These are phyloP conservation scores for Bombus vancouverensis DNA, from an alignment of 1,140 invertebrate species.

Conservation along the genomic window DNA sequence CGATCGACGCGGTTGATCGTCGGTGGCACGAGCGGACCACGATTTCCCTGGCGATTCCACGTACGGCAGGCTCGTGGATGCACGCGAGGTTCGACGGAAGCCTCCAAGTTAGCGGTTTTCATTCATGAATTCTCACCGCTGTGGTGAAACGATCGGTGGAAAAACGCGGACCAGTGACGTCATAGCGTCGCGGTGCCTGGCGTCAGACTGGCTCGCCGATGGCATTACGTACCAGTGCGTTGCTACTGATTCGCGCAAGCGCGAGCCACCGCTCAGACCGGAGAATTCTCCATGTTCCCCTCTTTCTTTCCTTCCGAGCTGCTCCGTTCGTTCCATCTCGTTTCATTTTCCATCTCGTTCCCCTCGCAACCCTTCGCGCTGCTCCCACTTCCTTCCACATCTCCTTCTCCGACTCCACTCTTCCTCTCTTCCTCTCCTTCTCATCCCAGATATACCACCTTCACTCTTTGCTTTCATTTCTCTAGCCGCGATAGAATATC, in stretches of 20 bases:
- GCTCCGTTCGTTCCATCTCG: conserved; percentile 3
- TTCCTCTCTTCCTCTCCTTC: neutral
- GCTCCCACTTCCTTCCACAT: neutral
- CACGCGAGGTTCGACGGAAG: conserved; percentile 31
- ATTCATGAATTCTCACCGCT: conserved; percentile 75
- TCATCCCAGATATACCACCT: neutral
- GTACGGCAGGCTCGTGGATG: neutral
- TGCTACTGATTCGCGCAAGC: conserved; percentile 60
- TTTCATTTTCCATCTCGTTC: neutral
- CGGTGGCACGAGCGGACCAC: neutral
- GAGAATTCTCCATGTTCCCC: conserved; percentile 28
- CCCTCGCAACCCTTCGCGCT: neutral
- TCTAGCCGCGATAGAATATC: neutral
- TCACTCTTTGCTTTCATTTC: neutral
- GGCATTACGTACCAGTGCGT: conserved; percentile 60
- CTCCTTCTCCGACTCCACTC: neutral
- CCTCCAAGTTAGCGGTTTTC: conserved; percentile 48
- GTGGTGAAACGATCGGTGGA: conserved; percentile 47
- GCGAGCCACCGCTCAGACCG: conserved; percentile 61
- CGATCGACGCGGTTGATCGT: conserved; percentile 37
- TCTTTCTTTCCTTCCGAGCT: conserved; percentile 13
- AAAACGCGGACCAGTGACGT: conserved; percentile 76
- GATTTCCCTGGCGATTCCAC: conserved; percentile 14
- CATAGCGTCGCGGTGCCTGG: conserved; percentile 79
- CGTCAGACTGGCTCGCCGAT: conserved; percentile 77